Conservation (phyloP, 2,888 invertebrate species). For the Tuberolachnus salignus region DNA sequence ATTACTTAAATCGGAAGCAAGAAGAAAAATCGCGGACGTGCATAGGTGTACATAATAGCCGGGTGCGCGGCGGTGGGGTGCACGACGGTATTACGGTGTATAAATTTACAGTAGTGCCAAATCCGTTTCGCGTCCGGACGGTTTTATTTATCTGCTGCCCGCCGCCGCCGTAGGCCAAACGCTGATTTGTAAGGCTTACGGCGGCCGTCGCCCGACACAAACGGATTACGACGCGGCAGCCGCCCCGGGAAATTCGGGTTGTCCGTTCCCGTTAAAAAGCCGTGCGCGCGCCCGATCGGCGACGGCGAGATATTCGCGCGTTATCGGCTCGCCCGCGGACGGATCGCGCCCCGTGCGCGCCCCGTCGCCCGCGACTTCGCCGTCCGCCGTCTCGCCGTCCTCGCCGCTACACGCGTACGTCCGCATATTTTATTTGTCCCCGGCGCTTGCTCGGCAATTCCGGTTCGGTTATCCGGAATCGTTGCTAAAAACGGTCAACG, state of each 20-base stretch:
- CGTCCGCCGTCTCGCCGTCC: too few species aligned
- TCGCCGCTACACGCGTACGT: too few species aligned
- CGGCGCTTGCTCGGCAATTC: too few species aligned
- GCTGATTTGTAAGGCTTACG: slow-evolving; percentile 56
- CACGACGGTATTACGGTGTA: not conserved
- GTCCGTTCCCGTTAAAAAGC: slow-evolving; percentile 28
- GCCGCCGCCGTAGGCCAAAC: slow-evolving; percentile 34
- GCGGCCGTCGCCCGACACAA: slow-evolving; percentile 33
- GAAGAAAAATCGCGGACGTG: slow-evolving; percentile 52
- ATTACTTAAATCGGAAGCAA: slow-evolving; percentile 53
- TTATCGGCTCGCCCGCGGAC: slow-evolving; percentile 16
- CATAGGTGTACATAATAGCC: too few species aligned
- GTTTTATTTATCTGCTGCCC: slow-evolving; percentile 55
- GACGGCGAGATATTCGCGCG: too few species aligned
- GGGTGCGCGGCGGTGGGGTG: too few species aligned
- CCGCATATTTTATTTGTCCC: too few species aligned
- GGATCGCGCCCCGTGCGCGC: not conserved
- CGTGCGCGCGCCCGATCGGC: not conserved
- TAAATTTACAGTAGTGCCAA: too few species aligned
- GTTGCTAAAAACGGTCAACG: too few species aligned
- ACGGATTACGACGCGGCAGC: slow-evolving; percentile 30
- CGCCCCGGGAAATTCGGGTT: slow-evolving; percentile 18
- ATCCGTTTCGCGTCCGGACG: slow-evolving; percentile 53
- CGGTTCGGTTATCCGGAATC: too few species aligned
- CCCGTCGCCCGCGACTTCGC: not conserved